Evolutionary conservation across 1,140 invertebrate genomes (phyloP).

Genomic region (Zophobas morio): DNA sequence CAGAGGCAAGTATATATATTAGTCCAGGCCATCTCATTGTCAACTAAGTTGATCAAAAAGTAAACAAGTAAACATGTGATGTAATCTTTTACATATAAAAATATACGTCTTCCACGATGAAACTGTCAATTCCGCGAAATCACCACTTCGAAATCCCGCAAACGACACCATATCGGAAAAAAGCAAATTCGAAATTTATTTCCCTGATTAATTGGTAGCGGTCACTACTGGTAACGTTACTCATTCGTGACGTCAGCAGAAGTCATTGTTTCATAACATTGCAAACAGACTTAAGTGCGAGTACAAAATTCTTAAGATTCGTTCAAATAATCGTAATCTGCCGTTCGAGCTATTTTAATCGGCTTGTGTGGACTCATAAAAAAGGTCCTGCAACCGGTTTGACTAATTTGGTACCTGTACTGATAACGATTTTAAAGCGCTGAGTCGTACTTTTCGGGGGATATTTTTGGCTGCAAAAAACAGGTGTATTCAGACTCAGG

Average conservation of each 20-base stretch:
- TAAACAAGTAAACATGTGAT: slow-evolving; percentile 53
- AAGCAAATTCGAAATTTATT: neutral
- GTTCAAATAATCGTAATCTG: slow-evolving; percentile 1
- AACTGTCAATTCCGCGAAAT: neutral
- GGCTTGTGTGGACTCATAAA: neutral
- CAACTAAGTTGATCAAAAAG: slow-evolving; percentile 54
- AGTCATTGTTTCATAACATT: slow-evolving; percentile 25
- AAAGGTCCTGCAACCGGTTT: no score
- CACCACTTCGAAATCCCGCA: neutral
- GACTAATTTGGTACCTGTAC: no score
- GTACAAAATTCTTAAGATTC: neutral
- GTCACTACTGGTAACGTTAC: neutral
- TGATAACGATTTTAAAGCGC: no score
- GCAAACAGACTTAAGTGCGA: slow-evolving; percentile 8
- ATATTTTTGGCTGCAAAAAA: no score
- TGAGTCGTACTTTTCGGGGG: no score
- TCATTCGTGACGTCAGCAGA: slow-evolving; percentile 28
- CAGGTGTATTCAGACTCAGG: no score
- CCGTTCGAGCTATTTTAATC: neutral
- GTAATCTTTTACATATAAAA: slow-evolving; percentile 38
- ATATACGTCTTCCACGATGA: slow-evolving; percentile 11
- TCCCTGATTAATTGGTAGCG: neutral
- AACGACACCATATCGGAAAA: neutral
- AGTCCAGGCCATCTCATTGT: slow-evolving; percentile 50
- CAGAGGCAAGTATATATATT: slow-evolving; percentile 54